Percentiles rank a stretch among this genome's conserved stretches.
Evolutionary conservation across 2,113 vertebrate species (phyloP).

Genomic region (Eclectus roratus): DNA sequence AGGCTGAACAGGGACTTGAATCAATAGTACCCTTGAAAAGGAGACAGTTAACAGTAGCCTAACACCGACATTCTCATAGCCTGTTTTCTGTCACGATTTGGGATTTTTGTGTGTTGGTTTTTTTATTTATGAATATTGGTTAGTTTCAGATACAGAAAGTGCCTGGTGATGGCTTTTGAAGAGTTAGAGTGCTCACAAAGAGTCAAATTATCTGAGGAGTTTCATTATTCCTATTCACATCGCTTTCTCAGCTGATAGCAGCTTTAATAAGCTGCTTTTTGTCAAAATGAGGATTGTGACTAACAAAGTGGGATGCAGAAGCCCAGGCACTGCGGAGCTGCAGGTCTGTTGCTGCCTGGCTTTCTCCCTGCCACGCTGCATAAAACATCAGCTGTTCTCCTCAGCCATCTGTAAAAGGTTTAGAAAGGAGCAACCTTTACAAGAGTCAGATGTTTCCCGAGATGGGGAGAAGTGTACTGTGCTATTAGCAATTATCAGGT

Average conservation of each 20-base stretch:
- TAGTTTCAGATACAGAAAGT: not conserved
- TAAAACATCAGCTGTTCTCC: not conserved
- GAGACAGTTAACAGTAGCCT: not conserved
- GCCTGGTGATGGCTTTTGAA: not conserved
- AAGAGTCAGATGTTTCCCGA: not conserved
- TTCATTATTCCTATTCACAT: not conserved
- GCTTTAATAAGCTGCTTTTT: not conserved
- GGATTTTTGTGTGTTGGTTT: not conserved
- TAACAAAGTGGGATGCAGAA: not conserved
- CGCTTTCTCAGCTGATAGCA: not conserved
- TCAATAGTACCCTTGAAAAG: not conserved
- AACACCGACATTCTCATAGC: not conserved
- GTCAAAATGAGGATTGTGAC: not conserved
- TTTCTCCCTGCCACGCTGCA: rapidly evolving
- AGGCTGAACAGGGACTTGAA: not conserved
- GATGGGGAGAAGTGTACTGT: not conserved
- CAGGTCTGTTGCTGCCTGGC: not conserved
- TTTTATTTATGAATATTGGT: not conserved
- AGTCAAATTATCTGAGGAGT: not conserved
- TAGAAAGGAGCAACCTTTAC: not conserved
- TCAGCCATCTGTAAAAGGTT: not conserved
- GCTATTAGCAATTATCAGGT: not conserved
- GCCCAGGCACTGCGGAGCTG: not conserved
- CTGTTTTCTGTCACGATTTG: not conserved
- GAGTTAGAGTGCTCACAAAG: not conserved